phyloP scores from a whole-genome alignment of 2,113 vertebrate species.

The Gobius niger region DNA sequence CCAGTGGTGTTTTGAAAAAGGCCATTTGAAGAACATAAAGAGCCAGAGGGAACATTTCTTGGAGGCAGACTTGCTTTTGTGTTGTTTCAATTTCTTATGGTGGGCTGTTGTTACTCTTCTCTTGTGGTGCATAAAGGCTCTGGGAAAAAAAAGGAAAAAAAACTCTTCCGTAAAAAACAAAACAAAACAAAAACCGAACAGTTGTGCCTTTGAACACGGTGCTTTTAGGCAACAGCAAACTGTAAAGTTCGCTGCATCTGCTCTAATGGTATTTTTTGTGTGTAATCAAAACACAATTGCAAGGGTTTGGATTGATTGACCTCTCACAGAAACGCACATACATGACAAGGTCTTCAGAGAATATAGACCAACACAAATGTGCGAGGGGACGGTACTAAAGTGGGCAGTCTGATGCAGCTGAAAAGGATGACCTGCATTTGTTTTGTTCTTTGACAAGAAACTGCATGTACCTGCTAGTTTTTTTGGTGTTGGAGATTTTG shows the following conservation, averaged over 20 bases:
- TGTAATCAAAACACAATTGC: background rate
- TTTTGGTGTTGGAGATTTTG: too few relatives aligned
- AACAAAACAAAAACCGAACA: constrained; percentile 1
- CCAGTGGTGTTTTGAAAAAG: constrained; percentile 58
- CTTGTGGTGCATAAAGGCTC: constrained; percentile 53
- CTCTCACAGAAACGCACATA: background rate
- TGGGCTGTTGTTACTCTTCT: constrained; percentile 55
- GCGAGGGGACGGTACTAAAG: too few relatives aligned
- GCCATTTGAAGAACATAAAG: constrained; percentile 60
- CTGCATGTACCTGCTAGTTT: too few relatives aligned
- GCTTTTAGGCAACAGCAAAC: constrained; percentile 36
- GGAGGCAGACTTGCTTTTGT: constrained; percentile 56
- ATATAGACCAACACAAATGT: too few relatives aligned
- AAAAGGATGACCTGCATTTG: too few relatives aligned
- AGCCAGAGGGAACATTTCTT: constrained; percentile 66
- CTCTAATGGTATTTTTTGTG: constrained; percentile 10
- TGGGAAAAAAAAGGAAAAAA: constrained; percentile 21
- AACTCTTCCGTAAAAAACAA: constrained; percentile 38
- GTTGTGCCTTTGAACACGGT: constrained; percentile 41
- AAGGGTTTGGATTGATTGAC: constrained; percentile 1
- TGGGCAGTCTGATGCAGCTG: too few relatives aligned
- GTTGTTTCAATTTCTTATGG: constrained; percentile 62
- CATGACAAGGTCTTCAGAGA: background rate
- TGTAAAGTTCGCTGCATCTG: constrained; percentile 11
- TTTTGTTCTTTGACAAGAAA: too few relatives aligned